phyloP scores from a whole-genome alignment of 2,113 vertebrate genomes.

The Bolborhynchus lineola region DNA sequence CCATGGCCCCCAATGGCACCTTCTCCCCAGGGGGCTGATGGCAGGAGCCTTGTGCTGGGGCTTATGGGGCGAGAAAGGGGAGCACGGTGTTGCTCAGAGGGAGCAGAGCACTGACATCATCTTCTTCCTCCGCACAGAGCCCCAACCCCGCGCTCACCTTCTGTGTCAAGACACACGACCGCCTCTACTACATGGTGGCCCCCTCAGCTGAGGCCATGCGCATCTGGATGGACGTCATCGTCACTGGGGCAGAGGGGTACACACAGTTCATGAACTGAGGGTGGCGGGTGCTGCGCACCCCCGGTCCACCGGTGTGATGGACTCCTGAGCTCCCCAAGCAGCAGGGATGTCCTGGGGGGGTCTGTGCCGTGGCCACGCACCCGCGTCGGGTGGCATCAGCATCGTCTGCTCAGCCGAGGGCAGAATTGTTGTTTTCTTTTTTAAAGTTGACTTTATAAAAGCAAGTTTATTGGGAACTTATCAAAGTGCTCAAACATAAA shows the following conservation, averaged over 20 bases:
- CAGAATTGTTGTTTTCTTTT: neutral
- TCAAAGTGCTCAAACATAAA: neutral
- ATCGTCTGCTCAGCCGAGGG: neutral
- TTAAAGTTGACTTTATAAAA: neutral
- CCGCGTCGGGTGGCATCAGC: neutral
- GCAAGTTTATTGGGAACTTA: neutral
- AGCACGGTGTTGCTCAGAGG: neutral
- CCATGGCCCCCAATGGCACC: accelerated
- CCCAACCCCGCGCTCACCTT: slow-evolving; percentile 93
- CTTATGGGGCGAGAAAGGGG: too few species aligned
- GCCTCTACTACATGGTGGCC: slow-evolving; percentile 95
- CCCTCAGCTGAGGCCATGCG: slow-evolving; percentile 94
- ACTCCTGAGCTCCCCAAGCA: neutral
- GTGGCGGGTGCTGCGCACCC: neutral
- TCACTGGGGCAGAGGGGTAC: slow-evolving; percentile 95
- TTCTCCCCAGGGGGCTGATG: accelerated
- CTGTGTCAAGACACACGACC: slow-evolving; percentile 97
- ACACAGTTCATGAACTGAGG: slow-evolving; percentile 93
- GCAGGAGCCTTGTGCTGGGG: neutral
- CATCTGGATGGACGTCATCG: slow-evolving; percentile 99
- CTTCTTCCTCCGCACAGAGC: slow-evolving; percentile 74
- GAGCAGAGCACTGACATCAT: neutral
- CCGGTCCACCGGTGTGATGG: neutral
- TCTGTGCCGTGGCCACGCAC: neutral
- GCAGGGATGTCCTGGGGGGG: neutral